phyloP scores from a whole-genome alignment of 2,797 vertebrate species.

The Avahi laniger region DNA sequence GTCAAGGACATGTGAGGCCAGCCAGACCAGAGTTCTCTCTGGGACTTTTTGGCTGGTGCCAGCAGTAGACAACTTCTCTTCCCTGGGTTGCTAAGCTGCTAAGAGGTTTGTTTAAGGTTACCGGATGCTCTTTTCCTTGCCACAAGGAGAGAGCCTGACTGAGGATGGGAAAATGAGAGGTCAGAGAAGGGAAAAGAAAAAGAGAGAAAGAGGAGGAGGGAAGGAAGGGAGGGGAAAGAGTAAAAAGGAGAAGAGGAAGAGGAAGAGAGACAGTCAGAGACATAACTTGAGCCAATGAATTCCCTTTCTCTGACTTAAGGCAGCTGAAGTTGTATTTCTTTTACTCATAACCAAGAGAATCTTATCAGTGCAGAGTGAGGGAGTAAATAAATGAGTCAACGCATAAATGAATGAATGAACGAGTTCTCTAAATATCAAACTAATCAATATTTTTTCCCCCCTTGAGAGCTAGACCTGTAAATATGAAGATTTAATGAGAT shows the following conservation, averaged over 20 bases:
- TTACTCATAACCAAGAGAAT: not conserved
- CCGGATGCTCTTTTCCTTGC: not conserved
- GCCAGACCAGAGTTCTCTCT: not conserved
- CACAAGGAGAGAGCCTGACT: not conserved
- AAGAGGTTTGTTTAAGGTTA: not conserved
- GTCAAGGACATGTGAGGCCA: not conserved
- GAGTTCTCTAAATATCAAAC: not conserved
- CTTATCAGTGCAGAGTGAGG: not conserved
- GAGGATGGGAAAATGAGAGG: not conserved
- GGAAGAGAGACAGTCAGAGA: not conserved
- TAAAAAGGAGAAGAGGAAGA: not conserved
- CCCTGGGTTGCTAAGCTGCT: not conserved
- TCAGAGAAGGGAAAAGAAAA: not conserved
- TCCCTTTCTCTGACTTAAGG: not conserved
- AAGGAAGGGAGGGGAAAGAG: not conserved
- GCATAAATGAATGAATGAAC: not conserved
- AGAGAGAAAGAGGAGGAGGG: not conserved
- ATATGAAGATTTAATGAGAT: constrained; percentile 21
- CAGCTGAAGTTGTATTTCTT: not conserved
- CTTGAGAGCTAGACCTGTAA: constrained; percentile 37
- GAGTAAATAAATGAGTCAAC: not conserved
- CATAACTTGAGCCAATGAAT: not conserved
- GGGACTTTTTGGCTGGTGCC: not conserved
- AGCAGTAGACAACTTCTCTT: not conserved
- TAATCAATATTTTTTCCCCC: not conserved